Evolutionary conservation across 2,113 vertebrate genomes (phyloP).

Genomic region (Emydocephalus ijimae): DNA sequence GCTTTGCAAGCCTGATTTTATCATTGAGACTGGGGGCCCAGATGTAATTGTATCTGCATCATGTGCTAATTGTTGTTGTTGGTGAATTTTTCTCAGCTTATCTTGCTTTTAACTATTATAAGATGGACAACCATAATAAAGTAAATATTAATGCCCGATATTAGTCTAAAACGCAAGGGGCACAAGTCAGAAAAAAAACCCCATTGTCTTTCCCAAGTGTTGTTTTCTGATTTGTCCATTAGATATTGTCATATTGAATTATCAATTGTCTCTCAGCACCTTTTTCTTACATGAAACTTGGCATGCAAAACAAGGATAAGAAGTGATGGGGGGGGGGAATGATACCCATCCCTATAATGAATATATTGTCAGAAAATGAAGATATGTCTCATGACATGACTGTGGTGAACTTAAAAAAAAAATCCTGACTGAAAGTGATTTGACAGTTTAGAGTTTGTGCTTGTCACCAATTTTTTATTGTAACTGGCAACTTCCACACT

Average conservation of each 20-base stretch:
- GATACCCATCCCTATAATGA: background rate
- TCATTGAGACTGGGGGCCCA: background rate
- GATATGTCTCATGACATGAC: background rate
- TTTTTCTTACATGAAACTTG: background rate
- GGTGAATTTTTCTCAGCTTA: background rate
- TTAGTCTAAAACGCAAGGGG: background rate
- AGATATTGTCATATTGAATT: background rate
- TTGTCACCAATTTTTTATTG: slow-evolving; percentile 87
- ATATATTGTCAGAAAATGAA: background rate
- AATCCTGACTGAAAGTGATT: slow-evolving; percentile 48
- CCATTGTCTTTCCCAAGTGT: background rate
- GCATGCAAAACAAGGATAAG: background rate
- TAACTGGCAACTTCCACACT: slow-evolving; percentile 81
- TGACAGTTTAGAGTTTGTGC: slow-evolving; percentile 58
- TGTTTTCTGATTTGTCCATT: background rate
- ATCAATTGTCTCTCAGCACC: background rate
- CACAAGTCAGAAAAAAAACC: background rate
- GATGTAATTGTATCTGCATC: background rate
- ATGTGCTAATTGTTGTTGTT: background rate
- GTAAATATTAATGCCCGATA: background rate
- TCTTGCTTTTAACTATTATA: background rate
- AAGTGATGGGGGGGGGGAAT: background rate
- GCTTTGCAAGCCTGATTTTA: background rate
- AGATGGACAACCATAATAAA: background rate
- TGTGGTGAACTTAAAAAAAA: slow-evolving; percentile 34